phyloP scores from a whole-genome alignment of 2,797 vertebrate species.

The Pangasius krempfi region DNA sequence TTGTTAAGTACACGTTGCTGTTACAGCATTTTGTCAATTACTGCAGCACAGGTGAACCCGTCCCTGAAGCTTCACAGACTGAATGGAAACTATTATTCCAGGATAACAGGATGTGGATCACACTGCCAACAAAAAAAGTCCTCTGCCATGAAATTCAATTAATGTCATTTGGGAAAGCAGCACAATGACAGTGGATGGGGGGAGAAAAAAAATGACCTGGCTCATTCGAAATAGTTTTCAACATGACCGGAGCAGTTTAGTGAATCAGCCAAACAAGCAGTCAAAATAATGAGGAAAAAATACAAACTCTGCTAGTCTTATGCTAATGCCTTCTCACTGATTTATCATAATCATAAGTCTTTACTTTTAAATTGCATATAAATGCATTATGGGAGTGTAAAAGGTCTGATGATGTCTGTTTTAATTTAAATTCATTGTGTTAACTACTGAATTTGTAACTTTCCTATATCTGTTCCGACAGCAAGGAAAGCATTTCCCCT shows the following conservation, averaged over 20 bases:
- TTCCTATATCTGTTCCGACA: constrained; percentile 11
- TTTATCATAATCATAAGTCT: background rate
- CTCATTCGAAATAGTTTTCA: background rate
- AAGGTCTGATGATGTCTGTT: background rate
- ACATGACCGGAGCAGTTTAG: constrained; percentile 6
- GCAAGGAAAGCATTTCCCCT: background rate
- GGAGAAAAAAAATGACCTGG: constrained; percentile 33
- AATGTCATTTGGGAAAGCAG: constrained; percentile 32
- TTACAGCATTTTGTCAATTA: constrained; percentile 57
- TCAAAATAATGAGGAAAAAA: background rate
- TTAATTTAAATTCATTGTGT: background rate
- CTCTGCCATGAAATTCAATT: constrained; percentile 43
- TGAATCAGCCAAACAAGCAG: background rate
- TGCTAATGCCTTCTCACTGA: background rate
- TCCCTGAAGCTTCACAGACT: constrained; percentile 39
- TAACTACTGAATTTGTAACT: background rate
- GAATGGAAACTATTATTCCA: constrained; percentile 57
- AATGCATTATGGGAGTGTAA: background rate
- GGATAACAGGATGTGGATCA: constrained; percentile 45
- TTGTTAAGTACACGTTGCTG: constrained; percentile 53
- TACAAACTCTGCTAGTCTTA: no score
- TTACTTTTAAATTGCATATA: no score
- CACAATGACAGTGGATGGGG: constrained; percentile 20
- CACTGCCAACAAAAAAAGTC: constrained; percentile 44
- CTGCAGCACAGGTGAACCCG: constrained; percentile 50